These are phyloP conservation scores for Lasius fuliginosus DNA, from an alignment of 2,888 invertebrate genomes.

Conservation along the genomic window DNA sequence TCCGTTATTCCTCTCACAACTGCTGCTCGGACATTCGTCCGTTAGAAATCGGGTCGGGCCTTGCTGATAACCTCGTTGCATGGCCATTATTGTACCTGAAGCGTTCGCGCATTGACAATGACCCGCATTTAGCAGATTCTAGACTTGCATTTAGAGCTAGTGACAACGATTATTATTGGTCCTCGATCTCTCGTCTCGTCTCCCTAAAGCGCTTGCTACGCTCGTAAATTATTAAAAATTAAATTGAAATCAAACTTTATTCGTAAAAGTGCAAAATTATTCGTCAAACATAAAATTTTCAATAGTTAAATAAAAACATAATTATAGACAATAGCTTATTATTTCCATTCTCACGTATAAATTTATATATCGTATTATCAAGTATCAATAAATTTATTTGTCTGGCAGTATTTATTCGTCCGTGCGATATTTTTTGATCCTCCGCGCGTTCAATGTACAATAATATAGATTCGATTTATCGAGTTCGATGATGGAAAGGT, in stretches of 20 bases:
- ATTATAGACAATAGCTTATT: neutral
- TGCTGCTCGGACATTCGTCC: slow-evolving; percentile 59
- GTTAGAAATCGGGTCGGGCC: slow-evolving; percentile 77
- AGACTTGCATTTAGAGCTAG: neutral
- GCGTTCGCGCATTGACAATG: slow-evolving; percentile 15
- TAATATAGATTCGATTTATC: neutral
- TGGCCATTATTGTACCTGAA: slow-evolving; percentile 21
- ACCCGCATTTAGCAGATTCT: neutral
- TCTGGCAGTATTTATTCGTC: neutral
- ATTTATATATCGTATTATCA: neutral
- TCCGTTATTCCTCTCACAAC: slow-evolving; percentile 81
- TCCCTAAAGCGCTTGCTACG: neutral
- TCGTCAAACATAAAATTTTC: neutral
- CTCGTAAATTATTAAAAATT: neutral
- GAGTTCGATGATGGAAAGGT: neutral
- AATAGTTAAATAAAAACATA: neutral
- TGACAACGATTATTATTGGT: neutral
- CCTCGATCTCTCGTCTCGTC: neutral
- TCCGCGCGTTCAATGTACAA: neutral
- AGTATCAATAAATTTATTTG: neutral
- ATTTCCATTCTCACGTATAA: neutral
- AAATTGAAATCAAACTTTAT: neutral
- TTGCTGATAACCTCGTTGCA: slow-evolving; percentile 58
- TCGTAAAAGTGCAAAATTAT: neutral
- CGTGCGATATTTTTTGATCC: neutral